These are phyloP conservation scores for Drosophila funebris DNA, from an alignment of 1,140 invertebrate species.

Conservation along the genomic window DNA sequence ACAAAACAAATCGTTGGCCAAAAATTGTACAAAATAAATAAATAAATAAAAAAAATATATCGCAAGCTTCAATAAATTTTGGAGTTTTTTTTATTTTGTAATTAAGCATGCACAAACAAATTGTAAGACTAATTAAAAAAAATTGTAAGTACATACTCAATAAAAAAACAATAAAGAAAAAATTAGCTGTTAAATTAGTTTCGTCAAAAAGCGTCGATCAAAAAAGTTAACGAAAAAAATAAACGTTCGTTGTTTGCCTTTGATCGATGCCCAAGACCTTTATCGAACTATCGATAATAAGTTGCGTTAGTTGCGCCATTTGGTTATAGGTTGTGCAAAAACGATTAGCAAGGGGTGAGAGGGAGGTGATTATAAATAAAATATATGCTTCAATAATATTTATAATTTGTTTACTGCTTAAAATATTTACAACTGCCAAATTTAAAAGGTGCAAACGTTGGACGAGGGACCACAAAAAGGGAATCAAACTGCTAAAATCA, in stretches of 20 bases:
- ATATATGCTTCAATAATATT: conserved; percentile 6
- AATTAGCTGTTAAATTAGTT: conserved; percentile 29
- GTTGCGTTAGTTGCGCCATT: background rate
- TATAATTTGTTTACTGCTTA: conserved; percentile 2
- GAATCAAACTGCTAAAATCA: conserved; percentile 17
- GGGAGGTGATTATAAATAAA: conserved; percentile 11
- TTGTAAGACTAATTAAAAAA: conserved; percentile 31
- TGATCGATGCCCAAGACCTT: too few species aligned
- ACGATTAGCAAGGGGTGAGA: conserved; percentile 1
- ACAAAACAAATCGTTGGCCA: conserved; percentile 6
- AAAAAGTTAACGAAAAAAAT: background rate
- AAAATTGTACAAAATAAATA: conserved; percentile 3
- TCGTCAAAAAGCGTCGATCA: background rate
- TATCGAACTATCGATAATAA: conserved; percentile 14
- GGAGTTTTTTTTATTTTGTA: conserved; percentile 17
- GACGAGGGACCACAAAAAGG: conserved; percentile 6
- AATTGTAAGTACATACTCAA: conserved; percentile 38
- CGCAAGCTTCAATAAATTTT: conserved; percentile 29
- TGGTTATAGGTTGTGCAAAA: conserved; percentile 26
- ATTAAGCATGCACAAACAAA: conserved; percentile 46
- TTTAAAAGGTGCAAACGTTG: conserved; percentile 16
- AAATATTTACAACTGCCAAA: conserved; percentile 48
- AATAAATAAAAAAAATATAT: conserved; percentile 4
- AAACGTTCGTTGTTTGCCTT: too few species aligned
- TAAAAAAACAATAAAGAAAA: conserved; percentile 25